Conservation (phyloP, 2,797 vertebrate species). For the Myripristis jacobus region DNA sequence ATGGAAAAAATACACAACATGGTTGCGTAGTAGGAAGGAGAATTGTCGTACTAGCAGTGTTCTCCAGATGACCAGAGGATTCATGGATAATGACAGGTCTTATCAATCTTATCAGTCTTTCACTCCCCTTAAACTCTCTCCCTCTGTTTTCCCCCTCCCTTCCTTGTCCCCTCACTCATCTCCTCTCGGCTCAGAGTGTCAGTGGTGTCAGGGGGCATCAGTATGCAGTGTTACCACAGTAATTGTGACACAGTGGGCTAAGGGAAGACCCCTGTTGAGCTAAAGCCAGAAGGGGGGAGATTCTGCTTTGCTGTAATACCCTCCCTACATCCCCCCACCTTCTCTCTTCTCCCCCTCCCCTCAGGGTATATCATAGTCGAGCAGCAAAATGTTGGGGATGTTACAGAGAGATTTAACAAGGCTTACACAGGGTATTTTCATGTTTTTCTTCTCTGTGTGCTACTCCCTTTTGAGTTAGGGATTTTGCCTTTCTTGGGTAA, state of each 20-base stretch:
- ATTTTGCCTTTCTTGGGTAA: slow-evolving; percentile 65
- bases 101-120: not conserved
- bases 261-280: slow-evolving; percentile 57
- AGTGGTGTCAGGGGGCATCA: slow-evolving; percentile 63
- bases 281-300: slow-evolving; percentile 57
- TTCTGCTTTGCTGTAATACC: slow-evolving; percentile 58
- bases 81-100: slow-evolving; percentile 51
- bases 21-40: slow-evolving; percentile 18
- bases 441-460: slow-evolving; percentile 65
- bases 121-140: too few relatives aligned
- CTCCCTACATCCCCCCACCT: slow-evolving; percentile 45
- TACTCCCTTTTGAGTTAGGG: slow-evolving; percentile 64
- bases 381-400: slow-evolving; percentile 65
- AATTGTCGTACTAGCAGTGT: not conserved
- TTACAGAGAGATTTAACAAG: slow-evolving; percentile 71
- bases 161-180: slow-evolving; percentile 31
- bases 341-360: slow-evolving; percentile 38
- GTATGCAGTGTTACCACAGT: slow-evolving; percentile 70
- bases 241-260: slow-evolving; percentile 72
- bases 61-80: slow-evolving; percentile 20
- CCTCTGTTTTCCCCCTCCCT: not conserved
- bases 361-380: slow-evolving; percentile 60
- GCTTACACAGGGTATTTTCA: slow-evolving; percentile 65
- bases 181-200: slow-evolving; percentile 60
- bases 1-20: too few relatives aligned